A percentile compares a stretch with the other conserved stretches of the same genome.
Evolutionary conservation across 2,888 invertebrate genomes (phyloP).

Genomic region (Saturnia japonica): DNA sequence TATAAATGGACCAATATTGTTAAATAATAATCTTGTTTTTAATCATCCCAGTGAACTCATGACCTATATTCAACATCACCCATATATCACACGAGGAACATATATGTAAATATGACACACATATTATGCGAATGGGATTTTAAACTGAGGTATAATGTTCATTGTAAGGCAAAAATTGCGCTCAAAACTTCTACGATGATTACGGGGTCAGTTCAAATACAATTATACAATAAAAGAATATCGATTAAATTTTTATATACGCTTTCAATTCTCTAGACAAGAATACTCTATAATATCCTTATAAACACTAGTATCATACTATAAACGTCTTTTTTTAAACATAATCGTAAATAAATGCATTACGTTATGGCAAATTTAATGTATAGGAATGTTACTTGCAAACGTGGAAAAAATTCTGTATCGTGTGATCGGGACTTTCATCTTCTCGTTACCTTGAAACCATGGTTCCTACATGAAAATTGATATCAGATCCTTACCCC

Average conservation of each 20-base stretch:
- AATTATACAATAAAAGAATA: slow-evolving; percentile 48
- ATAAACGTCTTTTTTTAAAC: slow-evolving; percentile 28
- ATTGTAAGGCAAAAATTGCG: not conserved
- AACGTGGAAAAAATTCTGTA: not conserved
- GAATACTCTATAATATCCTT: slow-evolving; percentile 67
- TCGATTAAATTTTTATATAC: slow-evolving; percentile 48
- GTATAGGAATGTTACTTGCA: slow-evolving; percentile 57
- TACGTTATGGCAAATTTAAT: slow-evolving; percentile 56
- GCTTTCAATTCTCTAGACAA: slow-evolving; percentile 67
- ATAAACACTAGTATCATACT: slow-evolving; percentile 42
- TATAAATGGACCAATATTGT: too few species aligned
- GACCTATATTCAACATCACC: too few species aligned
- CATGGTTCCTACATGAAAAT: not conserved
- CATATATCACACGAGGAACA: too few species aligned
- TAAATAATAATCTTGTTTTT: too few species aligned
- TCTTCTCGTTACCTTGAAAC: too few species aligned
- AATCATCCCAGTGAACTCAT: too few species aligned
- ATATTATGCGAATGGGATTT: too few species aligned
- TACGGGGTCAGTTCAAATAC: not conserved
- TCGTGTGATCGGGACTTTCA: not conserved
- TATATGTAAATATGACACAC: too few species aligned
- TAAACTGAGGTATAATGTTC: too few species aligned
- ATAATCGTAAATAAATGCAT: slow-evolving; percentile 68
- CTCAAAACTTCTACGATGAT: not conserved
- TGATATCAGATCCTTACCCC: not conserved